Base-by-base conservation (phyloP, 2,797 vertebrate species). In the Echeneis naucrates region DNA sequence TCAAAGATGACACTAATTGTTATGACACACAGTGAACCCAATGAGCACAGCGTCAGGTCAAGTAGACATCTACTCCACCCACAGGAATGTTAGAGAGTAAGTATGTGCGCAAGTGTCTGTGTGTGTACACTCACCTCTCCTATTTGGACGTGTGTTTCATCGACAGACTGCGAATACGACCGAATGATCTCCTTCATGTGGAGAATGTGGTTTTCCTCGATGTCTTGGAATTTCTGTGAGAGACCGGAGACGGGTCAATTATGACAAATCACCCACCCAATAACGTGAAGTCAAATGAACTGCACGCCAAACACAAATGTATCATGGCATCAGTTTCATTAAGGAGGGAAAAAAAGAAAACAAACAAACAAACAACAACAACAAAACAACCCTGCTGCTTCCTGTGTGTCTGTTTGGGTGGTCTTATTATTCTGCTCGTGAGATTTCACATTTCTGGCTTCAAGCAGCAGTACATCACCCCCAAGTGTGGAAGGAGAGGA, bases 101-200 rank as follows among this genome's bases (percentile, higher is more conserved):
- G 72, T 53, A 26, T 53, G 68, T 77, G 65, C 3, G 68, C 50
- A 1, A 21, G 37, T 52, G 37, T 50, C 56, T 35, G 69, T 66
- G 57, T 52, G 42, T 48, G 50, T 4, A 32, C n/a, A 88, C 94
- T 95, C 91, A 99, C 98, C 96, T 98, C 96, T 90, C 95, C 97
- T 62, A 99, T 98, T 54, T 98, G 96, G 57, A 95, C 75, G 89
- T 99, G 96, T 5, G 96, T 96, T 91, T 99, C 97, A 61, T 97
- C 97, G 78, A 98, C 90, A 13, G 96, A 97, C 88, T 95, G 95
- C 54, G 96, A 96, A 84, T 98, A 97, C 0, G 95, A 96, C 68
- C 92, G 95, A 82, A 99, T 97, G 88, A 99, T 98, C 84, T 97
- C 96, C 91, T 98, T 98, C 96, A 99, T 96, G 75, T 95, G 97